These are phyloP conservation scores for Noctua janthe DNA, from an alignment of 2,888 invertebrate species.

Conservation along the genomic window DNA sequence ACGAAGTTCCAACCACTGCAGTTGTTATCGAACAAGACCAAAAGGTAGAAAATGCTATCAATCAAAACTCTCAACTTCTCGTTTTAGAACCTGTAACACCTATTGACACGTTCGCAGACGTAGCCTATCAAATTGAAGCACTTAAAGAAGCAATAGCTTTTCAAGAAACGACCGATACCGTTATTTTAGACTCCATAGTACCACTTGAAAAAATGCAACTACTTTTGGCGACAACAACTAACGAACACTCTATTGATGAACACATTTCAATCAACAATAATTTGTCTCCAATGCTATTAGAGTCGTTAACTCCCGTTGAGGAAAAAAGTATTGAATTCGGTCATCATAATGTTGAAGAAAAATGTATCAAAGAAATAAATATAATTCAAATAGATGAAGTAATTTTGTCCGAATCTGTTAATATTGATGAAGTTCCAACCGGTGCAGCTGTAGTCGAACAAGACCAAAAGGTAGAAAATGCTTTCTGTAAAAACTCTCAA, in stretches of 20 bases:
- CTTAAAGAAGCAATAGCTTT: not conserved
- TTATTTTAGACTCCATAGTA: conserved; percentile 12
- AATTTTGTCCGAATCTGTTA: conserved; percentile 17
- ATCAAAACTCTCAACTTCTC: conserved; percentile 2
- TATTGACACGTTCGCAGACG: not conserved
- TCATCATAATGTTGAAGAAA: not conserved
- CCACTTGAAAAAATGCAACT: not conserved
- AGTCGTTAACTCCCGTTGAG: conserved; percentile 16
- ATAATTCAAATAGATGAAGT: conserved; percentile 18
- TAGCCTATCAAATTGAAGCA: not conserved
- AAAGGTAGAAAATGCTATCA: not conserved
- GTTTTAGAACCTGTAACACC: conserved; percentile 4
- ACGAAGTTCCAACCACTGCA: not conserved
- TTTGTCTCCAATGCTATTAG: conserved; percentile 19
- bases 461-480: not conserved
- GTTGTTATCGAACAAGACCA: not conserved
- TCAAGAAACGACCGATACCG: not conserved
- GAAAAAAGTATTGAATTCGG: not conserved
- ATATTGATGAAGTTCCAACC: not conserved
- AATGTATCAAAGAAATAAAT: not conserved
- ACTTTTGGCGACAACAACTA: not conserved
- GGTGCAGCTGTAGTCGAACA: not conserved
- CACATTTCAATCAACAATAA: not conserved
- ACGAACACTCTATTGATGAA: not conserved
- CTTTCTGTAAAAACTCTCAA: conserved; percentile 11